Percentiles rank a stretch among this genome's conserved stretches.
phyloP scores from a whole-genome alignment of 1,140 invertebrate species.

The Trinorchestia longiramus region DNA sequence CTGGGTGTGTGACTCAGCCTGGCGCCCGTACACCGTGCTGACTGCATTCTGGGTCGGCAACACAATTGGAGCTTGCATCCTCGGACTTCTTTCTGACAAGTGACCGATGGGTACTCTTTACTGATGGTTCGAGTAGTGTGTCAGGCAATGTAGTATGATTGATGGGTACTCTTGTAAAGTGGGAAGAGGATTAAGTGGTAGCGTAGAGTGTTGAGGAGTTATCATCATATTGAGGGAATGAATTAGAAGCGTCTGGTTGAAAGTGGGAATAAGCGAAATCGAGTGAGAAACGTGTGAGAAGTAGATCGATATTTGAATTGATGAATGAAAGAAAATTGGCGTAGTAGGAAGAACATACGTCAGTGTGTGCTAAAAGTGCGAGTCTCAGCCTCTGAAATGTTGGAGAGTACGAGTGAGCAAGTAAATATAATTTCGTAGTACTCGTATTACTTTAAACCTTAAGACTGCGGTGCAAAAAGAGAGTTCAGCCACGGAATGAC shows the following conservation, averaged over 20 bases:
- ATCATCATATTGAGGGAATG: background rate
- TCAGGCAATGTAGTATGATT: background rate
- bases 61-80: constrained; percentile 67
- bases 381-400: background rate
- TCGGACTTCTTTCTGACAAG: constrained; percentile 67
- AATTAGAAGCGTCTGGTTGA: background rate
- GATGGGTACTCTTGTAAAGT: background rate
- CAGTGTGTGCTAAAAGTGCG: background rate
- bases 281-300: background rate
- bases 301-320: background rate
- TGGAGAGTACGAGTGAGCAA: background rate
- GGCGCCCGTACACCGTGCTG: constrained; percentile 66
- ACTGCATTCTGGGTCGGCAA: constrained; percentile 68
- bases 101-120: constrained; percentile 57
- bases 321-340: background rate
- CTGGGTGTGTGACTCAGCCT: constrained; percentile 68
- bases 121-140: background rate
- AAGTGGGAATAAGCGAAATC: background rate
- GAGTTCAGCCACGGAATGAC: no score
- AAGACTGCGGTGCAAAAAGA: no score
- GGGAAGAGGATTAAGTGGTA: background rate
- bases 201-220: background rate
- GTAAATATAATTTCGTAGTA: background rate
- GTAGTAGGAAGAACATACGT: background rate
- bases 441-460: no score